Percentiles rank a stretch among this genome's conserved stretches.
Conservation (phyloP, 1,140 invertebrate species). For the Venturia canescens region DNA sequence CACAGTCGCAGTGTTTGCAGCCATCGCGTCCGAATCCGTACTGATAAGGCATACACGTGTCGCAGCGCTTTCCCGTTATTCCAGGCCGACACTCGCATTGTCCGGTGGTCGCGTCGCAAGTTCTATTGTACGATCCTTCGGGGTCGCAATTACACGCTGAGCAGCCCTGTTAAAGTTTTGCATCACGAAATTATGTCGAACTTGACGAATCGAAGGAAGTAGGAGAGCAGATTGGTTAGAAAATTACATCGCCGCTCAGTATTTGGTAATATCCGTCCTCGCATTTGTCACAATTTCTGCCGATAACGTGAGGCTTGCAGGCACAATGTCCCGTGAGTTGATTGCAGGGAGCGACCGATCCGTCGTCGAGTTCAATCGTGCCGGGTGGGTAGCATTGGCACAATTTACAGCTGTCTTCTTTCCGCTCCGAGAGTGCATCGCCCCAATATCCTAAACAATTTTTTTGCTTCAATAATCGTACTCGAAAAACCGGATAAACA, state of each 20-base stretch:
- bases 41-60: slow-evolving; percentile 89
- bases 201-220: no score
- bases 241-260: slow-evolving; percentile 82
- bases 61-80: slow-evolving; percentile 90
- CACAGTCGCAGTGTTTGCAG: slow-evolving; percentile 92
- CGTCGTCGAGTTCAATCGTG: slow-evolving; percentile 82
- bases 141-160: slow-evolving; percentile 90
- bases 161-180: slow-evolving; percentile 80
- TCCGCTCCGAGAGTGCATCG: slow-evolving; percentile 89
- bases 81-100: slow-evolving; percentile 92
- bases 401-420: slow-evolving; percentile 90
- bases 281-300: slow-evolving; percentile 93
- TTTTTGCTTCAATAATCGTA: background rate
- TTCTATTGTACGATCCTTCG: slow-evolving; percentile 89
- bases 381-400: slow-evolving; percentile 91
- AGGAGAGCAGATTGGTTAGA: no score
- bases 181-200: background rate
- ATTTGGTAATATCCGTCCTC: slow-evolving; percentile 91
- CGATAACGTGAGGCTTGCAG: slow-evolving; percentile 92
- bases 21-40: slow-evolving; percentile 94
- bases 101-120: slow-evolving; percentile 88
- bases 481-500: background rate
- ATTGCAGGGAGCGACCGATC: slow-evolving; percentile 87
- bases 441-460: slow-evolving; percentile 86
- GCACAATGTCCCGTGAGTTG: slow-evolving; percentile 89